Conservation (phyloP, 2,797 vertebrate genomes). For the Neosalanx taihuensis region DNA sequence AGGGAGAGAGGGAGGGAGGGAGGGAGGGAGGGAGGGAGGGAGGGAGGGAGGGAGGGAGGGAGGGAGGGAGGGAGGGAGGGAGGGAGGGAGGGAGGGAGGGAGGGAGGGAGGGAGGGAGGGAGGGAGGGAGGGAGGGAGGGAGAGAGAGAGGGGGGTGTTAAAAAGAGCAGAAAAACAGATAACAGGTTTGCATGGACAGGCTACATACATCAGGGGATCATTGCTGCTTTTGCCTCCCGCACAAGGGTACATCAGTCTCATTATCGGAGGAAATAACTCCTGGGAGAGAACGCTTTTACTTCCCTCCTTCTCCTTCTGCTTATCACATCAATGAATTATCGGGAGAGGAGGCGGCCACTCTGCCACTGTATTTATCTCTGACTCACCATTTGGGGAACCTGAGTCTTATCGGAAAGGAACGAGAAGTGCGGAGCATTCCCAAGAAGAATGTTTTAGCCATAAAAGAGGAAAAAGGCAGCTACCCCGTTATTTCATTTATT, state of each 20-base stretch:
- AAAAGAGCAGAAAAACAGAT: not conserved
- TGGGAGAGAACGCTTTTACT: slow-evolving; percentile 11
- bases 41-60: no score
- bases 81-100: no score
- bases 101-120: no score
- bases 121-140: not conserved
- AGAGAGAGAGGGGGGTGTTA: not conserved
- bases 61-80: no score
- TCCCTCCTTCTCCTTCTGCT: slow-evolving; percentile 10
- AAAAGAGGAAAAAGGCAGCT: not conserved
- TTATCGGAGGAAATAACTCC: slow-evolving; percentile 23
- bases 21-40: no score
- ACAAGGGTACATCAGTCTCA: slow-evolving; percentile 17
- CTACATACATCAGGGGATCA: slow-evolving; percentile 20
- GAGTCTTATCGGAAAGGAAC: slow-evolving; percentile 4
- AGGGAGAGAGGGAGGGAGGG: no score
- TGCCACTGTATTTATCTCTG: slow-evolving; percentile 24
- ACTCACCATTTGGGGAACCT: slow-evolving; percentile 7
- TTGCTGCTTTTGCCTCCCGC: not conserved
- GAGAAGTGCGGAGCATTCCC: not conserved
- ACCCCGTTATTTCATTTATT: not conserved
- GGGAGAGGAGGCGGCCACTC: not conserved
- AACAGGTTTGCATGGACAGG: slow-evolving; percentile 12
- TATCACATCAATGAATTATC: slow-evolving; percentile 29
- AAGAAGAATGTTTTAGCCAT: not conserved